Percentiles rank a stretch among this genome's conserved stretches.
phyloP scores from a whole-genome alignment of 2,888 invertebrate genomes.

The Lottia gigantea region DNA sequence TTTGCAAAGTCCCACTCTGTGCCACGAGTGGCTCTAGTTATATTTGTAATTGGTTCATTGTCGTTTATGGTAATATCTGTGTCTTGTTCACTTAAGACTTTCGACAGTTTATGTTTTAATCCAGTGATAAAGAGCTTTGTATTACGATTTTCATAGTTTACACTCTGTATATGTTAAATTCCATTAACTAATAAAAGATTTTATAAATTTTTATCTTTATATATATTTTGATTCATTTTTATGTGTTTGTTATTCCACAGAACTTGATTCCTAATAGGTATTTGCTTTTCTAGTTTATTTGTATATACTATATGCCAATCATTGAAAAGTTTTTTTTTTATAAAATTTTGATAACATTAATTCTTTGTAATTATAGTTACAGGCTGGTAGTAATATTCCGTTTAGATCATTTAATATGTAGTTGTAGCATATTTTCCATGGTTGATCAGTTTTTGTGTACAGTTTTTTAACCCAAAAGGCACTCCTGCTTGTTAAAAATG shows the following conservation, averaged over 20 bases:
- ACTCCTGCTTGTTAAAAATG: not conserved
- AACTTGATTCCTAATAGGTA: no score
- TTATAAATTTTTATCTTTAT: no score
- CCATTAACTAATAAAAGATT: no score
- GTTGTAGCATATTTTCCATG: not conserved
- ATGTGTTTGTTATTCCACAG: no score
- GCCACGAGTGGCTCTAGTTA: no score
- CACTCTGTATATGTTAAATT: no score
- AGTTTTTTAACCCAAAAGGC: not conserved
- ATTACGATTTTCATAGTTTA: no score
- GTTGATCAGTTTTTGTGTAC: not conserved
- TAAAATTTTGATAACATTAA: not conserved
- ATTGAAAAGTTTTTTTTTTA: not conserved
- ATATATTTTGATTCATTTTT: no score
- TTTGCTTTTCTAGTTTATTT: not conserved
- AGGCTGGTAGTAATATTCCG: not conserved
- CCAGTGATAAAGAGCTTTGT: no score
- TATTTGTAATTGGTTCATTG: not conserved
- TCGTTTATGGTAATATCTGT: not conserved
- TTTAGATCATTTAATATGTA: not conserved
- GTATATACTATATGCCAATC: conserved; percentile 2
- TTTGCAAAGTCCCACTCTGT: no score
- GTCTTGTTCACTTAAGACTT: no score
- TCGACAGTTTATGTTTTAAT: no score
- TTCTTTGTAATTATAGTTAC: not conserved